Evolutionary conservation across 37 sponge, comb jelly and placozoan species (phyloP), one percentile per base, ranked within the genome.

Genomic region (Cliona cf. orientalis): DNA sequence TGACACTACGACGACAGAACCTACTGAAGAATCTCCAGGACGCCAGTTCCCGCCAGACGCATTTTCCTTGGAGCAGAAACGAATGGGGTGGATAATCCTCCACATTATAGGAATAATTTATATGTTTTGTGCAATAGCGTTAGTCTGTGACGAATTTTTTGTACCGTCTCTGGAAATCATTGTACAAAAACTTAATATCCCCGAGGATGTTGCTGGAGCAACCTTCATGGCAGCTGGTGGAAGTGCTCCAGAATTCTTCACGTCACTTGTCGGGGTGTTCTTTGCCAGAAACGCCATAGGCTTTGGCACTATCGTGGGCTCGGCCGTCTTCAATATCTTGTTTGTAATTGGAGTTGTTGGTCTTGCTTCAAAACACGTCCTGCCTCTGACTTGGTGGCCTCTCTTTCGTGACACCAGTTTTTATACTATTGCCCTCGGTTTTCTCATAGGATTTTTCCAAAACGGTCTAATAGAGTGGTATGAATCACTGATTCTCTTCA

Each of bases 161-260:
- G 55, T 49, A 19, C 55, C 55, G 14, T 19, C 14, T 17, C 17
- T 49, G 55, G 55, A 49, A 49, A 17, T 49, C 11, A 49, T 49
- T 49, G 55, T 49, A 17, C 14, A 49, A 49, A 49, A 49, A 49
- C 55, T 49, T 17, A 49, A 49, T 11, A 49, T 49, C 11, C 55
- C 55, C 55, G 17, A 49, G 11, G 55, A 49, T 49, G 55, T 49
- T 17, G 55, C 55, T 19, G 55, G 55, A 49, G 55, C 55, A 19
- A 49, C 55, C 11, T 49, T 49, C 55, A 49, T 49, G 55, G 55
- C 55, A 49, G 55, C 55, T 49, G 55, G 55, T 11, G 55, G 55
- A 17, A 49, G 55, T 49, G 55, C 55, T 19, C 55, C 55, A 19
- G 55, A 49, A 49, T 49, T 49, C 17, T 49, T 49, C 55, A 49